Evolutionary conservation across 2,888 invertebrate genomes (phyloP).

Genomic region (Ischnus inquisitorius): DNA sequence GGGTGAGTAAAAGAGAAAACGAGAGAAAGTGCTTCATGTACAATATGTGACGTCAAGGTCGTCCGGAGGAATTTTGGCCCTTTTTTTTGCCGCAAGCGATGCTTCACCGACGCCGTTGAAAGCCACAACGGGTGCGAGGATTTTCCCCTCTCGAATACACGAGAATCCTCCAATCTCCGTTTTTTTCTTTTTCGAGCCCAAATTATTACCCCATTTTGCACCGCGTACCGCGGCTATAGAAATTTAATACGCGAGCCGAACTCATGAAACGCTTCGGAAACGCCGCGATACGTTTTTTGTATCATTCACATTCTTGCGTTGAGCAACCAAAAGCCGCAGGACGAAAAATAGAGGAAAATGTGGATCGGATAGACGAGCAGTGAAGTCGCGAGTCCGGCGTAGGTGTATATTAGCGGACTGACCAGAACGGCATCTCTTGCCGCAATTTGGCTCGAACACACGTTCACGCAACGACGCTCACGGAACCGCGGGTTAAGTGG

Average conservation of each 20-base stretch:
- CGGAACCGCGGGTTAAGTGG: background rate
- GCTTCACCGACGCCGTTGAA: conserved; percentile 22
- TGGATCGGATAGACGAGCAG: background rate
- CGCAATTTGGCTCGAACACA: conserved; percentile 43
- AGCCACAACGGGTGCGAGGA: conserved; percentile 11
- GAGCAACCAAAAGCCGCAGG: background rate
- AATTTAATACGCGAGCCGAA: no score
- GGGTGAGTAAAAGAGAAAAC: conserved; percentile 51
- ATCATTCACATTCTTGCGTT: conserved; percentile 9
- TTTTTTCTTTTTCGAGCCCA: no score
- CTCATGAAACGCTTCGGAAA: no score
- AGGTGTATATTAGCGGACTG: conserved; percentile 55
- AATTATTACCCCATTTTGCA: no score
- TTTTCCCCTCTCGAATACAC: conserved; percentile 32
- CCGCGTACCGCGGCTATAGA: no score
- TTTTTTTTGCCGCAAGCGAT: background rate
- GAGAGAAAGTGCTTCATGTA: conserved; percentile 68
- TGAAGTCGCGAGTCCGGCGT: conserved; percentile 7
- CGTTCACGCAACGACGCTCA: background rate
- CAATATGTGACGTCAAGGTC: conserved; percentile 75
- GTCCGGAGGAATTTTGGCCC: conserved; percentile 55
- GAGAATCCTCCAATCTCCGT: background rate
- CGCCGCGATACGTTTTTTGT: conserved; percentile 1
- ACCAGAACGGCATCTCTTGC: conserved; percentile 53
- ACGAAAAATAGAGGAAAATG: background rate